These are phyloP conservation scores for Myrmophylax atrothorax DNA, from an alignment of 2,113 vertebrate species.

Conservation along the genomic window DNA sequence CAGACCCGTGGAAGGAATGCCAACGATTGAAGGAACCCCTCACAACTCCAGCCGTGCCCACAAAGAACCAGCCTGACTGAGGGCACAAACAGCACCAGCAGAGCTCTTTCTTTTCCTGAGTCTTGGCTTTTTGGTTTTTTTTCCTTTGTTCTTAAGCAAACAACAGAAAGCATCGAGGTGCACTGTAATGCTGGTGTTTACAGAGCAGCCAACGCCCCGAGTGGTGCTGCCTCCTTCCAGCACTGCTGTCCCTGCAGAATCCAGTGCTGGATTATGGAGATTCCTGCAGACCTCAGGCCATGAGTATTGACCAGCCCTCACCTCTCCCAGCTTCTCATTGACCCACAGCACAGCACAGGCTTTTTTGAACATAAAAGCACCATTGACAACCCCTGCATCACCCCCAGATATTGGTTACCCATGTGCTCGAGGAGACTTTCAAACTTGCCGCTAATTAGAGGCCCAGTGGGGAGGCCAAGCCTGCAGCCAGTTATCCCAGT, in stretches of 20 bases:
- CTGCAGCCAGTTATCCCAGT: neutral
- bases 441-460: conserved; percentile 65
- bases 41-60: no score
- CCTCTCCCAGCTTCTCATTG: conserved; percentile 77
- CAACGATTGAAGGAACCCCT: rapidly evolving
- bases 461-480: conserved; percentile 19
- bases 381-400: conserved; percentile 72
- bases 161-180: neutral
- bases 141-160: neutral
- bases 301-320: conserved; percentile 78
- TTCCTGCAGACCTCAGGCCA: conserved; percentile 78
- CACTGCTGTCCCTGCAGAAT: conserved; percentile 72
- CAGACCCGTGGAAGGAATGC: neutral
- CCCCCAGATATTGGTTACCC: conserved; percentile 69
- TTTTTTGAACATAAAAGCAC: conserved; percentile 79
- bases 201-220: conserved; percentile 53
- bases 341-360: conserved; percentile 71
- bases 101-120: conserved; percentile 1
- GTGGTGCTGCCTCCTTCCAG: conserved; percentile 41
- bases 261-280: conserved; percentile 77
- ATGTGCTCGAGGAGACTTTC: conserved; percentile 58
- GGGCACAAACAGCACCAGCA: neutral
- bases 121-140: neutral
- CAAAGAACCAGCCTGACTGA: rapidly evolving
- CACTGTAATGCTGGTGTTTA: neutral